These are phyloP conservation scores for Falco cherrug DNA, from an alignment of 2,797 vertebrate species.

Conservation along the genomic window DNA sequence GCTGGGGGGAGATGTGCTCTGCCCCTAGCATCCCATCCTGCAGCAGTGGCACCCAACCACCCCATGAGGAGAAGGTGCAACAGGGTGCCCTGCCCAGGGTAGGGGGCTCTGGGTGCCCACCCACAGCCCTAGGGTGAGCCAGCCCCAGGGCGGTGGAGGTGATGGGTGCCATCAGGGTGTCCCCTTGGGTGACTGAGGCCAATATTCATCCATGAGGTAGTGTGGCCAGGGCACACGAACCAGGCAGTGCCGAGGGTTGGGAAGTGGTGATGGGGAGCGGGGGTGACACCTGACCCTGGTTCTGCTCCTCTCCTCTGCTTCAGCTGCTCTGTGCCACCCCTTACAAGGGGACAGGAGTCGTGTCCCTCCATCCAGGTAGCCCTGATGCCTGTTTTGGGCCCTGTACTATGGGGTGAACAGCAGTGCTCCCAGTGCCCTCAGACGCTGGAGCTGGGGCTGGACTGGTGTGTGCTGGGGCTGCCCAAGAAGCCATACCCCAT, in stretches of 20 bases:
- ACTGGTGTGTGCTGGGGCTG: neutral
- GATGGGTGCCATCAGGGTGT: neutral
- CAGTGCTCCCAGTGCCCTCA: neutral
- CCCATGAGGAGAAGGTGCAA: neutral
- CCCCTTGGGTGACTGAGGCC: neutral
- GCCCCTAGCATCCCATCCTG: neutral
- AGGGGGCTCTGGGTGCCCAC: neutral
- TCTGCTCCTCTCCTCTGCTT: neutral
- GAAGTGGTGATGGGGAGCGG: rapidly evolving
- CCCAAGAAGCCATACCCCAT: rapidly evolving
- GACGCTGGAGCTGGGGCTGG: neutral
- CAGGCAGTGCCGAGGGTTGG: neutral
- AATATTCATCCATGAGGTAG: neutral
- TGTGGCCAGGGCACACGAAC: rapidly evolving
- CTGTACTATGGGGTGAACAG: neutral
- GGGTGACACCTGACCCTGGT: neutral
- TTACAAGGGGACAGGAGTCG: rapidly evolving
- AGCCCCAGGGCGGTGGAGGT: neutral
- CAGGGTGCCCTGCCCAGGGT: rapidly evolving
- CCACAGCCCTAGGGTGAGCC: neutral
- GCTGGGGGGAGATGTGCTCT: rapidly evolving
- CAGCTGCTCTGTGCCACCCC: neutral
- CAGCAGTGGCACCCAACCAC: neutral
- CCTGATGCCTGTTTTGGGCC: neutral
- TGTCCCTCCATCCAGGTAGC: neutral